Base-by-base conservation (phyloP, 2,888 invertebrate species). In the Mythimna loreyi region DNA sequence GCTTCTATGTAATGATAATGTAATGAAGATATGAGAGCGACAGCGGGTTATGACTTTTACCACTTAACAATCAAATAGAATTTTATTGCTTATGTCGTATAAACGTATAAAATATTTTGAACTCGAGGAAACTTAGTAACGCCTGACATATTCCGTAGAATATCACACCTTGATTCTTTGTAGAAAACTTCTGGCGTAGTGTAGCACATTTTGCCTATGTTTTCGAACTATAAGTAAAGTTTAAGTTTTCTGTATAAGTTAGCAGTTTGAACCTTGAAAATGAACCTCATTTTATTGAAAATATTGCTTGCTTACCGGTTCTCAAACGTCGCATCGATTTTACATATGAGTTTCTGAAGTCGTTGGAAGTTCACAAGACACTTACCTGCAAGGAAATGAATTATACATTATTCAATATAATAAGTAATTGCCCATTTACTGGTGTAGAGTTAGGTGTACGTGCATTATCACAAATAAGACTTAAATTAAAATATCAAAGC, bases 361-460 rank as follows among this genome's bases (percentile, higher is more conserved):
- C 13, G 53, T 52, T 28, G 23, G 47, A 60, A 63, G 70, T 74
- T 77, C 21, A 28, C 56, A 72, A 63, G 16, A 67, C 67, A 84
- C 84, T 84, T 84, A 84, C 84, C 84, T 84, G 84, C 30, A 84
- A 84, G 72, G 28, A 76, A 84, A 78, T 69, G 1, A 68, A 69
- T 66, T 49, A 45, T 13, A 63, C 30, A 59, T 72, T 72, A 72
- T 28, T 40, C 19, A 66, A 56, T 33, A 68, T 28, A 28, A 4
- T 47, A 36, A 50, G 45, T 40, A 21, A 53, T 53, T 19, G 7
- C 9, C 57, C 3, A 60, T 61, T 76, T 45, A 2, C 40, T 71
- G 5, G 25, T 43, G 58, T 53, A 7, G 19, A 21, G 7, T 36
- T 36, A 13, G 5, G 11, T 21, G 6, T 13, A 30, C 1, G 6